phyloP scores from a whole-genome alignment of 2,888 invertebrate species.

The Oligia latruncula region DNA sequence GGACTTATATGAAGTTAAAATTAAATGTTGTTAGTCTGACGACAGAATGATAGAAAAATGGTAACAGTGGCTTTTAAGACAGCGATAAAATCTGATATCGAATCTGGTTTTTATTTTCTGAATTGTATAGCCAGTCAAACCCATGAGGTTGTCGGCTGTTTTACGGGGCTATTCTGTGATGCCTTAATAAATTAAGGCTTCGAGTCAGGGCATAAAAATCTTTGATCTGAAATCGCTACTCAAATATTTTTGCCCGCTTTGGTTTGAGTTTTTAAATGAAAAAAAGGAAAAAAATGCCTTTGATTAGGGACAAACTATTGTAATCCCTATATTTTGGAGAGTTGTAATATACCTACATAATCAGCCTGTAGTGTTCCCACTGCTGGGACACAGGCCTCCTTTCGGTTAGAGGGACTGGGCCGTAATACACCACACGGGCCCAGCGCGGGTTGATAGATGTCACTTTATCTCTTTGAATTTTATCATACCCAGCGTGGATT shows the following conservation, averaged over 20 bases:
- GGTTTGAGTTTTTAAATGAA: not conserved
- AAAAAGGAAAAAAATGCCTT: too few relatives aligned
- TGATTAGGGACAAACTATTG: not conserved
- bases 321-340: not conserved
- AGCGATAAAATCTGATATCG: not conserved
- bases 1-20: not conserved
- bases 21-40: not conserved
- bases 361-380: too few relatives aligned
- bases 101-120: not conserved
- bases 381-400: too few relatives aligned
- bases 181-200: not conserved
- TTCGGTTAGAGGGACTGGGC: too few relatives aligned
- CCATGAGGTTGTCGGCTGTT: rapidly evolving
- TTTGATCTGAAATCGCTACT: not conserved
- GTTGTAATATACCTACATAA: too few relatives aligned
- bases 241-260: too few relatives aligned
- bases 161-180: too few relatives aligned
- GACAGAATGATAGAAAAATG: not conserved
- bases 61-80: not conserved
- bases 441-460: too few relatives aligned
- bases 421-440: too few relatives aligned
- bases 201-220: too few relatives aligned
- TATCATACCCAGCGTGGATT: too few relatives aligned
- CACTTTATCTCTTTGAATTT: too few relatives aligned
- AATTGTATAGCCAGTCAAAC: not conserved